phyloP scores from a whole-genome alignment of 1,140 invertebrate species.

The Lepidurus packardi region DNA sequence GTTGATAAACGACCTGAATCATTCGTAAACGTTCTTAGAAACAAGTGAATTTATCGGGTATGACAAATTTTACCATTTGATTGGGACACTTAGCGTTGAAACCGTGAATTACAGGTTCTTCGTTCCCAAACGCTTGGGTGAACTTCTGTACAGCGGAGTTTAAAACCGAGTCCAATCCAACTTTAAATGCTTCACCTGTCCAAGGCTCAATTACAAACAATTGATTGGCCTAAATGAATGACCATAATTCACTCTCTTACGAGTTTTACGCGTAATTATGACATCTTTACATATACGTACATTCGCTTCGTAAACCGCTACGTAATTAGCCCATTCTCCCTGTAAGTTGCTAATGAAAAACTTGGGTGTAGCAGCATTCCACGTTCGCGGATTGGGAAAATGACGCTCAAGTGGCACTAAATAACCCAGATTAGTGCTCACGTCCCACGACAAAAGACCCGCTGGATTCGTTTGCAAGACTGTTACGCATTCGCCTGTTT shows the following conservation, averaged over 20 bases:
- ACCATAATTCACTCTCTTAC: background rate
- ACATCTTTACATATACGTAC: conserved; percentile 39
- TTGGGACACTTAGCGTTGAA: background rate
- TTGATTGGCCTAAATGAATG: conserved; percentile 41
- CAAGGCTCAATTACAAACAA: conserved; percentile 42
- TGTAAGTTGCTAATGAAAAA: conserved; percentile 42
- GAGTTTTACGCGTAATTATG: too few relatives aligned
- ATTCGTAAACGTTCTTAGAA: background rate
- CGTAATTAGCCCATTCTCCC: conserved; percentile 35
- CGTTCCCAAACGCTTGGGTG: conserved; percentile 41
- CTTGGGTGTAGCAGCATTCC: conserved; percentile 37
- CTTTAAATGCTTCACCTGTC: conserved; percentile 39
- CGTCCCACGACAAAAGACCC: conserved; percentile 13
- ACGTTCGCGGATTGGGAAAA: conserved; percentile 10
- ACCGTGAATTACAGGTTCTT: conserved; percentile 7
- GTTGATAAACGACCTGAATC: conserved; percentile 39
- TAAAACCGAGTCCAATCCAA: conserved; percentile 43
- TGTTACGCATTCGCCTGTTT: background rate
- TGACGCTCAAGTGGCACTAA: background rate
- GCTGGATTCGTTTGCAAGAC: background rate
- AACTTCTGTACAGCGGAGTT: conserved; percentile 43
- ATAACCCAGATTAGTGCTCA: conserved; percentile 9
- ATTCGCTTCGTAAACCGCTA: conserved; percentile 45
- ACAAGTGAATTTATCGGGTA: background rate
- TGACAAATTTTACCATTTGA: background rate